A percentile compares a stretch with the other conserved stretches of the same genome.
Evolutionary conservation across 2,888 invertebrate genomes (phyloP).

Genomic region (Limnephilus auricula): DNA sequence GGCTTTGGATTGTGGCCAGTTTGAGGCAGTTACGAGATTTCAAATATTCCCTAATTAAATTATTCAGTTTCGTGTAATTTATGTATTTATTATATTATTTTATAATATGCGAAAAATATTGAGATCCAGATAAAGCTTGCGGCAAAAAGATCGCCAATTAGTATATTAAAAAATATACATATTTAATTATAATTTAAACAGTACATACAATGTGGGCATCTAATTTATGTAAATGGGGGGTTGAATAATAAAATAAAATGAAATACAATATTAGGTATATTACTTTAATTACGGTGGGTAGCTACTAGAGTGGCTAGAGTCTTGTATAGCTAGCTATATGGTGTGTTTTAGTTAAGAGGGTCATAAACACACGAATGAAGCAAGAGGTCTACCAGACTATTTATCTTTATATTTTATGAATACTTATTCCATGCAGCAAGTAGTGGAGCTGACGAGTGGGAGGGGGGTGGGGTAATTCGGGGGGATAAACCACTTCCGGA

Average conservation of each 20-base stretch:
- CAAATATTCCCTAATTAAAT: constrained; percentile 6
- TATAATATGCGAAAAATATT: neutral
- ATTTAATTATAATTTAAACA: neutral
- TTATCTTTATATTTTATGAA: constrained; percentile 63
- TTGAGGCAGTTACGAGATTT: neutral
- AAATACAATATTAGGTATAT: neutral
- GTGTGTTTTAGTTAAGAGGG: neutral
- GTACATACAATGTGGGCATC: neutral
- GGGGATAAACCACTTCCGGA: constrained; percentile 78
- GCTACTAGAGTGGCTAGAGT: neutral
- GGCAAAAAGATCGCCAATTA: neutral
- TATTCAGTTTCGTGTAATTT: neutral
- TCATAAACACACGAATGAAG: neutral
- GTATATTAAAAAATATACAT: neutral
- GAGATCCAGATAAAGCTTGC: neutral
- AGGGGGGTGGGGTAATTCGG: constrained; percentile 29
- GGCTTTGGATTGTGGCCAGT: constrained; percentile 15
- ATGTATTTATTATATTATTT: neutral
- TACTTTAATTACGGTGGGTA: neutral
- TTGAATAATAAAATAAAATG: neutral
- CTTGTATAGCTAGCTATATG: neutral
- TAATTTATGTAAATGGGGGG: neutral
- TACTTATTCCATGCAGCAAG: constrained; percentile 56
- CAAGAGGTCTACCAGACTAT: constrained; percentile 44
- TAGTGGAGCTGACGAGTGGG: constrained; percentile 41